These are phyloP conservation scores for Aspidapion aeneum DNA, from an alignment of 2,888 invertebrate genomes.

Conservation along the genomic window DNA sequence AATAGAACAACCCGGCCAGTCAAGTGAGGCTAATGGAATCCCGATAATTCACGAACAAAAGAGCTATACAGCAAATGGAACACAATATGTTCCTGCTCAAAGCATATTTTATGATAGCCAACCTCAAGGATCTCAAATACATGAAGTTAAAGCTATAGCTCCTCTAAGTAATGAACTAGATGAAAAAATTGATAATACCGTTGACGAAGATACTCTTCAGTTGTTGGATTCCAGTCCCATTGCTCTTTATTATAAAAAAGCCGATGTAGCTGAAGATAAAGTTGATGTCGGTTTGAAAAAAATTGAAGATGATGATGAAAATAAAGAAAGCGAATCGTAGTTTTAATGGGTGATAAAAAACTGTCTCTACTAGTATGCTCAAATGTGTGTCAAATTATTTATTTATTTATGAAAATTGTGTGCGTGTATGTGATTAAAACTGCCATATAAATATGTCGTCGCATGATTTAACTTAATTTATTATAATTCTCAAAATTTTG, in stretches of 20 bases:
- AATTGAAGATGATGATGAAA: neutral
- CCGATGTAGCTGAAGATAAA: slow-evolving; percentile 9
- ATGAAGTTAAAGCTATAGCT: slow-evolving; percentile 20
- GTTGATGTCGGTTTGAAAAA: neutral
- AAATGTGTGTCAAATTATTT: neutral
- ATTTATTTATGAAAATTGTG: neutral
- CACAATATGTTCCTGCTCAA: slow-evolving; percentile 15
- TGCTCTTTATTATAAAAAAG: slow-evolving; percentile 54
- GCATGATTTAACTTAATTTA: too few species aligned
- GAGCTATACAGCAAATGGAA: slow-evolving; percentile 28
- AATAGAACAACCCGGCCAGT: slow-evolving; percentile 65
- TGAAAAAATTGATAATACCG: slow-evolving; percentile 16
- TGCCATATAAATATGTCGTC: neutral
- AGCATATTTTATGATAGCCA: slow-evolving; percentile 8
- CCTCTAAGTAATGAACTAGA: slow-evolving; percentile 24
- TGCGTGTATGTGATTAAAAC: neutral
- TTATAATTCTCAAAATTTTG: too few species aligned
- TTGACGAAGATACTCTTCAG: slow-evolving; percentile 40
- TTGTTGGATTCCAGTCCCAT: slow-evolving; percentile 57
- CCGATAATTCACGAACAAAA: slow-evolving; percentile 35
- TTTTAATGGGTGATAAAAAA: too few species aligned
- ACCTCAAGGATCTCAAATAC: slow-evolving; percentile 19
- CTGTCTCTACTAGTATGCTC: neutral
- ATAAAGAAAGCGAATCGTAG: neutral
- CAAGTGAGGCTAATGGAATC: slow-evolving; percentile 33